Base-by-base conservation (phyloP, 2,113 vertebrate species). In the Gnathochromis pfefferi region DNA sequence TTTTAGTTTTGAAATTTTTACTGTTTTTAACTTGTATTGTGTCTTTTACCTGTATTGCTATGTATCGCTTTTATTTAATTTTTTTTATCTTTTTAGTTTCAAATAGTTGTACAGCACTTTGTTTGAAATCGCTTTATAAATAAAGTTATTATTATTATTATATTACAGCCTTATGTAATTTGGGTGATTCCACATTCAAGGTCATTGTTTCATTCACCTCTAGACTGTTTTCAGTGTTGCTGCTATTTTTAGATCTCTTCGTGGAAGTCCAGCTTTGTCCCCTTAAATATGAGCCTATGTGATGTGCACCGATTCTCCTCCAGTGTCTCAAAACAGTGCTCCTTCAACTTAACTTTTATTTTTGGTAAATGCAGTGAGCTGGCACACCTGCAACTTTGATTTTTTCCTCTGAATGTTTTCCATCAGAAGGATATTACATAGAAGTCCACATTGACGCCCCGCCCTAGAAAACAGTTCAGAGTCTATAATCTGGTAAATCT, bases 11-110 rank as follows among this genome's bases (percentile, higher is more conserved):
- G 0, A 54, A 4, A 7, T 54, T 23, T 54, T 54, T 54, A 12
- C 4, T 12, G 53, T 54, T 23, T 54, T 23, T 54, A 54, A 54
- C 53, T 54, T 54, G 53, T 54, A 54, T 55, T 55, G n/a, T 54
- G 53, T 23, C 21, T 55, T 55, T 55, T 54, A 55, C 21, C 53
- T 55, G 21, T 21, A 54, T 54, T 54, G n/a, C 51, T 54, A 11
- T 54, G 51, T 21, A 21, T 54, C 1, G 0, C n/a, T 21, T 21
- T 54, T 54, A 4, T 53, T 53, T 53, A 11, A 9, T 35, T 35
- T 21, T 21, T 53, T 7, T 19, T 5, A 19, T 51, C 49, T 51
- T 9, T 51, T n/a, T 51, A 51, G 49, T 51, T 51, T 51, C 4
- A 51, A 51, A 51, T n/a, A 51, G 49, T 51, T 51, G 49, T 9